Evolutionary conservation across 2,888 invertebrate species (phyloP), one percentile per base, ranked within the genome.

Genomic region (Melanostoma scalare): DNA sequence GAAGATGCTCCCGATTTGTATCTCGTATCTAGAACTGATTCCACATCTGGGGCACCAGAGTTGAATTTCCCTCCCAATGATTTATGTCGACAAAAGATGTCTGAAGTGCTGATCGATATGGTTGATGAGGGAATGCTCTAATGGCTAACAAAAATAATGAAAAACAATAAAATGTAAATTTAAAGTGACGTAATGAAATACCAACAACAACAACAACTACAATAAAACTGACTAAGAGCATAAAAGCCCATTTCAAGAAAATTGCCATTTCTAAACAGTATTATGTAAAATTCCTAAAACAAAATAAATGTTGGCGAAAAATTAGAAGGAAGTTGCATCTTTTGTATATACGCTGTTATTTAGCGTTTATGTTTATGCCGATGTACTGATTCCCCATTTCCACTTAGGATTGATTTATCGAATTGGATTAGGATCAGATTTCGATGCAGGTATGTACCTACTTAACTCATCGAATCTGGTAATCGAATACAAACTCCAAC

Each of bases 1-100:
- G 93, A 94, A 68, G 94, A 95, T 88, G 95, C 95, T 0, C 95
- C 95, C 0, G 95, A 95, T 87, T 90, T 95, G 77, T 95, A 95
- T 87, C 90, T 91, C 63, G 89, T 87, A 9, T 87, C 88, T 35
- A 87, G 88, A n/a, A 86, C 85, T 20, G 88, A 88, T 38, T 90
- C 91, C 56, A 89, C 90, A 63, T 86, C 86, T 9, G 89, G 91
- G 38, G 91, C 89, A 48, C 89, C 90, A 6, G 87, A 88, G 69
- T 87, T 91, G 31, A 90, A 91, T 86, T 92, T 92, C 86, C 92
- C 92, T 61, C 93, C 93, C 58, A 94, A 93, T 86, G 93, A 93
- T 65, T 90, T 92, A 42, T 95, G 95, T 87, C 92, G 94, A 61
- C 92, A 92, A 87, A 94, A 95, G 88, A 94, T 95, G 94, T 93